Percentiles rank a stretch among this genome's conserved stretches.
Evolutionary conservation across 2,888 invertebrate species (phyloP).

Genomic region (Isoperla grammatica): DNA sequence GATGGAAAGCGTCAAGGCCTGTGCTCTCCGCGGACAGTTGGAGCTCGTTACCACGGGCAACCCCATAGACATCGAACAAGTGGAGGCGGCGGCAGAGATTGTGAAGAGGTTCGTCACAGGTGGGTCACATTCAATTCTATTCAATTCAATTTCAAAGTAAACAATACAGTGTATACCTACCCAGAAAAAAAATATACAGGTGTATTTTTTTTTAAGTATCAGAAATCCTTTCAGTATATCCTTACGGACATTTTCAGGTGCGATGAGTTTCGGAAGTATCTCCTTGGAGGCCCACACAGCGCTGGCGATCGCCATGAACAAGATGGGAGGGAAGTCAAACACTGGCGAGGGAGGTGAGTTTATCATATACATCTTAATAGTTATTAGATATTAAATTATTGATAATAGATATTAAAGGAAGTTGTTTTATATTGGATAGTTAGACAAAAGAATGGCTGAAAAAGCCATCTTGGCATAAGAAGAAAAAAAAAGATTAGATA

Average conservation of each 20-base stretch:
- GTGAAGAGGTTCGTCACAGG: constrained; percentile 92
- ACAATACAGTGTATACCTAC: no score
- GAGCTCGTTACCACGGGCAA: constrained; percentile 73
- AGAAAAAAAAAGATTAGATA: no score
- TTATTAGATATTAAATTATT: no score
- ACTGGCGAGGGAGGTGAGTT: constrained; percentile 89
- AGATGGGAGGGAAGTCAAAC: constrained; percentile 95
- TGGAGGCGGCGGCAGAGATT: constrained; percentile 90
- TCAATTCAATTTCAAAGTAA: neutral
- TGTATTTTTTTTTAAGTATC: no score
- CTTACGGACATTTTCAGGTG: constrained; percentile 52
- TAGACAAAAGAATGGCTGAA: no score
- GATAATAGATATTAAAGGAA: no score
- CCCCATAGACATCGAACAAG: constrained; percentile 77
- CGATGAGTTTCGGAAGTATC: constrained; percentile 97
- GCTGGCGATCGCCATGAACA: constrained; percentile 95
- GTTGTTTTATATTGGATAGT: no score
- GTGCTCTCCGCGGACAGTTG: constrained; percentile 89
- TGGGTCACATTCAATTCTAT: constrained; percentile 43
- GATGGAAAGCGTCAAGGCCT: constrained; percentile 74
- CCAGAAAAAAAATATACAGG: no score
- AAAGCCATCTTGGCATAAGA: no score
- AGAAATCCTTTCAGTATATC: no score
- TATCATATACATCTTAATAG: no score
- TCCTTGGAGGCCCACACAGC: constrained; percentile 94